These are phyloP conservation scores for Otolemur garnettii DNA, from an alignment of 2,113 vertebrate species.

Conservation along the genomic window DNA sequence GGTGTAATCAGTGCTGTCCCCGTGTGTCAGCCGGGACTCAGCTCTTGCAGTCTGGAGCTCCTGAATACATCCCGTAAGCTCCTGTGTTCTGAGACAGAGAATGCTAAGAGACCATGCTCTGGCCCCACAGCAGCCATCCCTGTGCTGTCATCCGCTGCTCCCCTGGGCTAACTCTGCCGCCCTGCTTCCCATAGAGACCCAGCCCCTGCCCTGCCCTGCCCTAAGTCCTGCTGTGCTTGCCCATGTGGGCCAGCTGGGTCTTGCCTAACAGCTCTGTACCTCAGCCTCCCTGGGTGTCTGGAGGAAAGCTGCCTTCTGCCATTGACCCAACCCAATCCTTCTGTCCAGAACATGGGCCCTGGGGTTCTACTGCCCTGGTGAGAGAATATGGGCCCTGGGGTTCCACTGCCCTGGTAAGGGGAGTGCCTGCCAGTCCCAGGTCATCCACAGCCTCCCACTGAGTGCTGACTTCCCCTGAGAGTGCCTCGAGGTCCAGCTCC, in stretches of 20 bases:
- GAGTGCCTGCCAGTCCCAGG: too few relatives aligned
- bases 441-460: background rate
- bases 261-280: background rate
- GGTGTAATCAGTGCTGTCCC: background rate
- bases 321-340: background rate
- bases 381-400: background rate
- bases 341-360: background rate
- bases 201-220: background rate
- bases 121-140: background rate
- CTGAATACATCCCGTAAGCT: background rate
- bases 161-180: background rate
- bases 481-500: background rate
- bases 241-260: background rate
- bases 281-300: background rate
- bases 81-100: background rate
- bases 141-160: background rate
- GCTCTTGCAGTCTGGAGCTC: background rate
- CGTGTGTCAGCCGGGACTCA: background rate
- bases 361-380: background rate
- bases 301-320: background rate
- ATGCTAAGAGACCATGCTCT: accelerated
- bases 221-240: background rate
- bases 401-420: background rate
- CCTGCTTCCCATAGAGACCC: background rate
- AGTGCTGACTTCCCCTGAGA: background rate